Evolutionary conservation across 2,888 invertebrate species (phyloP).

Genomic region (Caenorhabditis sulstoni): DNA sequence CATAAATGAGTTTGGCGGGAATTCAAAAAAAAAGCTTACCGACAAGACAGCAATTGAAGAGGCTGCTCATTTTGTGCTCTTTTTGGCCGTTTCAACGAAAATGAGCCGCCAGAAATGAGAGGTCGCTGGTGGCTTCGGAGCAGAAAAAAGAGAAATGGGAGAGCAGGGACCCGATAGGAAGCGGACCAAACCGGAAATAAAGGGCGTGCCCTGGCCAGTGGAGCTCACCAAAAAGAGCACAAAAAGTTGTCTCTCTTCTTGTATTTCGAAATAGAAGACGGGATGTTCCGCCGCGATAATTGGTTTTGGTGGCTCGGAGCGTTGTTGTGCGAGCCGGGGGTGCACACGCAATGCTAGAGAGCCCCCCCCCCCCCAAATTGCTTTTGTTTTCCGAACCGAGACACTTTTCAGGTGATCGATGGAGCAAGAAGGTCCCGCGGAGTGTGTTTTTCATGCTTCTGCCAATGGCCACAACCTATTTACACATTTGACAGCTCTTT

Average conservation of each 20-base stretch:
- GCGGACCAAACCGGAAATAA: slow-evolving; percentile 34
- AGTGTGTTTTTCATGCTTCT: no score
- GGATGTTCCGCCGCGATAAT: slow-evolving; percentile 55
- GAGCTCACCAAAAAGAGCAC: slow-evolving; percentile 1
- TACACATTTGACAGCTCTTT: no score
- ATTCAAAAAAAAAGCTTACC: slow-evolving; percentile 32
- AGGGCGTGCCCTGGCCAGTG: slow-evolving; percentile 4
- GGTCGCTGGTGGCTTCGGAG: background rate
- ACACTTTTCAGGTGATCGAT: slow-evolving; percentile 24
- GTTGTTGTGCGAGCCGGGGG: background rate
- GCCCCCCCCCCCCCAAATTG: background rate
- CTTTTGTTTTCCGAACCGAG: slow-evolving; percentile 8
- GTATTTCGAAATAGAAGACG: background rate
- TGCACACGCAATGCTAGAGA: no score
- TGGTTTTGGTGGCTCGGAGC: slow-evolving; percentile 32
- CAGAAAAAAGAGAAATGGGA: slow-evolving; percentile 2
- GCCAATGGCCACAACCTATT: no score
- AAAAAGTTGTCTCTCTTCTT: slow-evolving; percentile 2
- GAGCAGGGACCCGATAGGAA: background rate
- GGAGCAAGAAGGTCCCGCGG: background rate
- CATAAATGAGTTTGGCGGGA: no score
- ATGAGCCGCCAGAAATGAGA: slow-evolving; percentile 12
- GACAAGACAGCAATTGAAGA: slow-evolving; percentile 50
- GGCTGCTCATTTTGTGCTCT: slow-evolving; percentile 2
- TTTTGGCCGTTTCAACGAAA: no score